Percentiles rank a stretch among this genome's conserved stretches.
These are phyloP conservation scores for Calosoma granatense DNA, from an alignment of 1,140 invertebrate species.

Conservation along the genomic window DNA sequence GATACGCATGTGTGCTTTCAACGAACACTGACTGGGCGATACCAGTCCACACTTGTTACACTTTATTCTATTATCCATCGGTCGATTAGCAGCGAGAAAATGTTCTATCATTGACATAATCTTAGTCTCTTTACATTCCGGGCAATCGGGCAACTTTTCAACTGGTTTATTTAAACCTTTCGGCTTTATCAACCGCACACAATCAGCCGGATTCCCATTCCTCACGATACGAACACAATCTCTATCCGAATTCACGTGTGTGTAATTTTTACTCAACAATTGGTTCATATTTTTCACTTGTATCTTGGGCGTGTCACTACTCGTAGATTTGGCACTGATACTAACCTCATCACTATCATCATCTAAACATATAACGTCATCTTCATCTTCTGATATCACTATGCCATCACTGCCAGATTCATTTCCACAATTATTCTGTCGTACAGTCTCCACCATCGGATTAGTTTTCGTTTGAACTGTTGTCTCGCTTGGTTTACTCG, in stretches of 20 bases:
- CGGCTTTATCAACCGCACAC: background rate
- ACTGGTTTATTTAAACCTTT: background rate
- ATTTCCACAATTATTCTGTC: too few species aligned
- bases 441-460: too few species aligned
- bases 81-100: slow-evolving; percentile 21
- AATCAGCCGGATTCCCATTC: too few species aligned
- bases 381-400: background rate
- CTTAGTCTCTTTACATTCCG: slow-evolving; percentile 20
- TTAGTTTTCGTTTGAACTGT: background rate
- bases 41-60: slow-evolving; percentile 36
- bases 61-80: slow-evolving; percentile 17
- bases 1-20: slow-evolving; percentile 37
- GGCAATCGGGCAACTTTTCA: too few species aligned
- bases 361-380: background rate
- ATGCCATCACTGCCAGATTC: background rate
- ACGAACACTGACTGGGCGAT: slow-evolving; percentile 36
- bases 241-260: background rate
- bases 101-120: slow-evolving; percentile 16
- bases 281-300: slow-evolving; percentile 13
- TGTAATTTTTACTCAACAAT: slow-evolving; percentile 18
- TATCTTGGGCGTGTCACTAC: background rate
- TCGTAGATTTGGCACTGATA: background rate
- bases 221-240: too few species aligned
- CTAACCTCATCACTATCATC: background rate
- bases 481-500: background rate